Evolutionary conservation across 2,888 invertebrate species (phyloP), one percentile per base, ranked within the genome.

Genomic region (Heteromyza rotundicornis): DNA sequence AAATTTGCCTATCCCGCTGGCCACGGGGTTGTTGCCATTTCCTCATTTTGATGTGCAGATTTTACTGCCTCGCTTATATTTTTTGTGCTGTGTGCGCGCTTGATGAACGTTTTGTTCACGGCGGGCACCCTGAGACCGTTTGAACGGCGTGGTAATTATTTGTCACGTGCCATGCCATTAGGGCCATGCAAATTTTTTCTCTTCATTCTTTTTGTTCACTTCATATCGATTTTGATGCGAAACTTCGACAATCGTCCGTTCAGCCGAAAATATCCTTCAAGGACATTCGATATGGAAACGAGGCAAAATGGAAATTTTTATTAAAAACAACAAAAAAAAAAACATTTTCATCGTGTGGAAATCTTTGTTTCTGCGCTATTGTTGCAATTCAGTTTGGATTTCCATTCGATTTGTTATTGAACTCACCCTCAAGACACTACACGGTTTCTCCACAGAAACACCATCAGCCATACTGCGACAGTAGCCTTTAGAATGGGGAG

Each of bases 111-210:
- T n/a, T n/a, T n/a, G n/a, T n/a, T n/a, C n/a, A n/a, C n/a, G n/a
- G n/a, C n/a, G n/a, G n/a, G n/a, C n/a, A 32, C 32, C 32, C 5
- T 8, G 7, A 12, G 32, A n/a, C 40, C 40, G 10, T 12, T 22
- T 10, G 27, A 2, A 52, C n/a, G 24, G 19, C 64, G 64, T 69
- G 20, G 47, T 73, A 75, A 77, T 79, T 78, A 75, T 77, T 72
- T 77, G 78, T 78, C 79, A 78, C 79, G 76, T 79, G 78, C 74
- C 74, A 49, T 55, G 58, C 62, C 76, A 60, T 55, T 44, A 60
- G 52, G 58, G 57, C 49, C 62, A 77, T 77, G 79, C 76, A 77
- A 77, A 77, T 77, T 74, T 68, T n/a, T n/a, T n/a, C n/a, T n/a
- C n/a, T n/a, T n/a, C n/a, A n/a, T n/a, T n/a, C n/a, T n/a, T n/a